A percentile compares a stretch with the other conserved stretches of the same genome.
Conservation (phyloP, 2,888 invertebrate genomes). For the Galerucella nymphaeae region DNA sequence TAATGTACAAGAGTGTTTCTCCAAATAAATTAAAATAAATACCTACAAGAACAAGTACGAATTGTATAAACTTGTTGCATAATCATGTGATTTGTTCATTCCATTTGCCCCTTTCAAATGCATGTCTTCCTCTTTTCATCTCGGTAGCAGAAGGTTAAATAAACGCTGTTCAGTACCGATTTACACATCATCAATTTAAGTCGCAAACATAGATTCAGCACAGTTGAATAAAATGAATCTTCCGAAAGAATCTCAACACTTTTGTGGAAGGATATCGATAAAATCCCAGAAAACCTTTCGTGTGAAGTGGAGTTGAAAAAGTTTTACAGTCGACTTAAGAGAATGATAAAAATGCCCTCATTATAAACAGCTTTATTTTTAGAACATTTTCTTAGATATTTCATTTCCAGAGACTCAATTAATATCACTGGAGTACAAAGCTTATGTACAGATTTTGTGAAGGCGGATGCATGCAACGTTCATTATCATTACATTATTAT, state of each 20-base stretch:
- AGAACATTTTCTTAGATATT: neutral
- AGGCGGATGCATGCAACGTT: too few species aligned
- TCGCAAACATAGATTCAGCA: neutral
- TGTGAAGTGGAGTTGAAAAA: neutral
- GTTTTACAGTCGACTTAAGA: neutral
- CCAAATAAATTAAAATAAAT: too few species aligned
- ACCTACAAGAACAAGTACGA: too few species aligned
- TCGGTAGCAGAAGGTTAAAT: constrained; percentile 3
- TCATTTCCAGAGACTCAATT: too few species aligned
- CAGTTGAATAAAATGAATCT: constrained; percentile 1
- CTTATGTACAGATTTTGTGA: too few species aligned
- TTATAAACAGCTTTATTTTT: neutral
- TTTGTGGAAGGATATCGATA: neutral
- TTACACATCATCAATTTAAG: constrained; percentile 14
- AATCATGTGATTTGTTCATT: too few species aligned
- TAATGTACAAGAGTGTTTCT: too few species aligned
- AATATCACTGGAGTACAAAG: too few species aligned
- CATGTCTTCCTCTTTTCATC: neutral
- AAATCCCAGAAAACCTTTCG: neutral
- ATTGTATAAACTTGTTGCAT: too few species aligned
- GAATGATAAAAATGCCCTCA: neutral
- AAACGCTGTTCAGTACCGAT: neutral
- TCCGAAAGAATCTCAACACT: neutral
- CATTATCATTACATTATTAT: too few species aligned
- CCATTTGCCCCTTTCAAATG: neutral